Evolutionary conservation across 2,888 invertebrate species (phyloP), one percentile per base, ranked within the genome.

Genomic region (Meiosimyza decipiens): DNA sequence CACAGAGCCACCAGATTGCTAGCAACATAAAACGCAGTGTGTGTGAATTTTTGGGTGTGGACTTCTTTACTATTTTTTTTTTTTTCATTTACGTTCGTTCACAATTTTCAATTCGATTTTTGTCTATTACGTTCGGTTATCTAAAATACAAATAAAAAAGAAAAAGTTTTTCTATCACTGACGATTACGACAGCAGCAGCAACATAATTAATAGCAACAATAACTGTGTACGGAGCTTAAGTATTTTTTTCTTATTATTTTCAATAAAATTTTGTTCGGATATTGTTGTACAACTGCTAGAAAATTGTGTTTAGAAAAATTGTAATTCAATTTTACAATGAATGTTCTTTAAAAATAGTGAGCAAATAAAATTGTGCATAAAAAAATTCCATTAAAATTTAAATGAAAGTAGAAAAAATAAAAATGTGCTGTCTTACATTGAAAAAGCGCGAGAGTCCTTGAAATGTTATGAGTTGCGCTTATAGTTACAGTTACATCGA

Each of bases 1-100:
- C 49, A 22, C 69, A 47, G 69, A 69, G 69, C 59, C 62, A 69
- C 9, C 40, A 40, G 40, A 40, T 6, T 40, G 69, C 69, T 69
- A 60, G 33, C 52, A 69, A 51, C n/a, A 40, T 16, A 62, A 40
- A 33, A 33, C 49, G 60, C 69, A 69, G 71, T 79, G 79, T 81
- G 79, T 82, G 81, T 79, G 78, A 77, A 80, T 80, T 82, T 82
- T 83, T 84, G 82, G 82, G 82, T 83, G 82, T 83, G 82, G 82
- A 83, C 82, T 81, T 83, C 79, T 77, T 83, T 80, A 78, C 28
- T 68, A 16, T 49, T 59, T 62, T 63, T 54, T 63, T 67, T 67
- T 63, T 69, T 68, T 28, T 51, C 28, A 40, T 51, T 57, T 51
- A 7, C 3, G 15, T 49, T 22, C 22, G 12, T 66, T 6, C 28